Conservation (phyloP, 2,113 vertebrate genomes). For the Rhineura floridana region DNA sequence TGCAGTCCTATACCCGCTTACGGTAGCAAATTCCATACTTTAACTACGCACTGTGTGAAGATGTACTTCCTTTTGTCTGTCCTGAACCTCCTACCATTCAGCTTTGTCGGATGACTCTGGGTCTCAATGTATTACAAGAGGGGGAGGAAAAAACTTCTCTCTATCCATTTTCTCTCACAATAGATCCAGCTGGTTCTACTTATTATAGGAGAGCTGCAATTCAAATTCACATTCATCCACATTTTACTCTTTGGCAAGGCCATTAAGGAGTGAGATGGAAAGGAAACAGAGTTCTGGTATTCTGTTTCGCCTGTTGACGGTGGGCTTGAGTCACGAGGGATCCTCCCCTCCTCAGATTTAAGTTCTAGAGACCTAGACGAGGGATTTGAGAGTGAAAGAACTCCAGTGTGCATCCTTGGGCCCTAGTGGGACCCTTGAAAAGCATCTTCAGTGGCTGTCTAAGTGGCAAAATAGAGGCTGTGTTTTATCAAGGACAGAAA, state of each 20-base stretch:
- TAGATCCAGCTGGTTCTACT: neutral
- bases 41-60: neutral
- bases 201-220: neutral
- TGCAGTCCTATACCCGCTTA: neutral
- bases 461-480: neutral
- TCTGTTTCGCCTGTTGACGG: neutral
- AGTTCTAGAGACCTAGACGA: neutral
- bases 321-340: neutral
- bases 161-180: neutral
- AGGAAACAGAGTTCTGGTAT: neutral
- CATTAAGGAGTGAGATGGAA: neutral
- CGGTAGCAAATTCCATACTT: neutral
- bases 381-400: neutral
- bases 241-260: neutral
- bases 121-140: neutral
- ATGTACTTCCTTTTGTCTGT: neutral
- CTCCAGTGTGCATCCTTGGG: neutral
- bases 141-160: neutral
- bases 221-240: neutral
- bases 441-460: neutral
- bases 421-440: neutral
- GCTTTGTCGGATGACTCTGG: neutral
- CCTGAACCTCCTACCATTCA: neutral
- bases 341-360: neutral
- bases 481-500: neutral